Conservation (phyloP, 2,797 vertebrate genomes). For the Sebastolobus alascanus region DNA sequence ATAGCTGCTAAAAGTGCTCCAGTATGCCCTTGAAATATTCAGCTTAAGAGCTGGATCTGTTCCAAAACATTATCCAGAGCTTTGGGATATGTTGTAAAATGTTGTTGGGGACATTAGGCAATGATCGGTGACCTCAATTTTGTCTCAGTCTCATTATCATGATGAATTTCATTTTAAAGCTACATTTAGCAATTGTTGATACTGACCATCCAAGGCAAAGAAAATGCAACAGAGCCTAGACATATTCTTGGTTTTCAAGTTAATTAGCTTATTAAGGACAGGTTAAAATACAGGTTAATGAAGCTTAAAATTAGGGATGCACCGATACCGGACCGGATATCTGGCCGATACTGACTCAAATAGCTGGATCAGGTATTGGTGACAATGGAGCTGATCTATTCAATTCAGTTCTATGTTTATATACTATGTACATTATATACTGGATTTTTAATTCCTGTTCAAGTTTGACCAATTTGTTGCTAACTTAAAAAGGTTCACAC, state of each 20-base stretch:
- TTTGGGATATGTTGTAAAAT: background rate
- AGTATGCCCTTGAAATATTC: background rate
- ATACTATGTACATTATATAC: too few species aligned
- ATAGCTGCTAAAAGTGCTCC: background rate
- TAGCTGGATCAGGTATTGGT: too few species aligned
- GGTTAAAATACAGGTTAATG: background rate
- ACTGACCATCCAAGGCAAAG: conserved; percentile 3
- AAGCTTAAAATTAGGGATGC: background rate
- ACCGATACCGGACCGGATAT: too few species aligned
- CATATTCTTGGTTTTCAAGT: background rate
- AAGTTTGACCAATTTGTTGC: too few species aligned
- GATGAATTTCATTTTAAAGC: conserved; percentile 14
- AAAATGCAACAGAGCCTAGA: background rate
- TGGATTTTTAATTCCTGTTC: too few species aligned
- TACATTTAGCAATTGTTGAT: conserved; percentile 10
- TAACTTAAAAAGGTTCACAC: too few species aligned
- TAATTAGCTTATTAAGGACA: background rate
- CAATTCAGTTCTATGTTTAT: too few species aligned
- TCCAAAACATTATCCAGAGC: background rate
- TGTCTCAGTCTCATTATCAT: conserved; percentile 3
- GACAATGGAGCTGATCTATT: too few species aligned
- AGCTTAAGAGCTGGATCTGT: background rate
- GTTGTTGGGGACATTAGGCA: background rate
- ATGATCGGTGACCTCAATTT: conserved; percentile 9
- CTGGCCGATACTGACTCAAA: too few species aligned